Evolutionary conservation across 2,797 vertebrate species (phyloP).

Genomic region (Takifugu ocellatus): DNA sequence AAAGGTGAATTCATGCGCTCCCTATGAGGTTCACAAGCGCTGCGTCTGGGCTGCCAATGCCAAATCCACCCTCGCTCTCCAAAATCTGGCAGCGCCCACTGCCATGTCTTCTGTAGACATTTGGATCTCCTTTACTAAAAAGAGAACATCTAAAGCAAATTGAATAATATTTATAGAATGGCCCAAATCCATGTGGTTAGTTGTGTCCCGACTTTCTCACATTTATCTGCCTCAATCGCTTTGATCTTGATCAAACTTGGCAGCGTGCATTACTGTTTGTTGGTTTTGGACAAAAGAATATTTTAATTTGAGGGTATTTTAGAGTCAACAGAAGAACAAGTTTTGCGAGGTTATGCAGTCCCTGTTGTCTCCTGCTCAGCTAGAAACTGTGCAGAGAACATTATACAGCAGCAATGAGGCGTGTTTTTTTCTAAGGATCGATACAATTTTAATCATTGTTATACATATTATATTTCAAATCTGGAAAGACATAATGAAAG

Average conservation of each 20-base stretch:
- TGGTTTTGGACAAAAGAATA: slow-evolving; percentile 10
- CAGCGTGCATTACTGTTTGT: background rate
- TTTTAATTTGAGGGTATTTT: slow-evolving; percentile 23
- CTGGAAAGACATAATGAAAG: too few species aligned
- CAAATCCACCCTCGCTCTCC: slow-evolving; percentile 49
- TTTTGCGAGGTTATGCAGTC: slow-evolving; percentile 8
- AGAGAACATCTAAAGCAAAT: slow-evolving; percentile 6
- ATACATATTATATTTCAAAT: too few species aligned
- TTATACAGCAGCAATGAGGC: too few species aligned
- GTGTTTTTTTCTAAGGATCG: too few species aligned
- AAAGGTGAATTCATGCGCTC: slow-evolving; percentile 72
- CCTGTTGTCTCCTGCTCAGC: too few species aligned
- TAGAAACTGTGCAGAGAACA: too few species aligned
- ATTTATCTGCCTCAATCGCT: slow-evolving; percentile 2
- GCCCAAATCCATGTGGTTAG: background rate
- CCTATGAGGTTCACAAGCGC: slow-evolving; percentile 71
- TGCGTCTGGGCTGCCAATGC: slow-evolving; percentile 61
- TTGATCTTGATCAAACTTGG: slow-evolving; percentile 4
- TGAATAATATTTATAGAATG: background rate
- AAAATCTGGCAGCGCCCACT: slow-evolving; percentile 27
- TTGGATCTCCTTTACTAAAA: slow-evolving; percentile 1
- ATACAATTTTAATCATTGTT: too few species aligned
- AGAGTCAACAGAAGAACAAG: slow-evolving; percentile 19
- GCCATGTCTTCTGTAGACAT: slow-evolving; percentile 8
- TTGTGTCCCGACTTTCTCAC: slow-evolving; percentile 1